These are phyloP conservation scores for Oncorhynchus clarkii DNA, from an alignment of 2,113 vertebrate genomes.

Conservation along the genomic window DNA sequence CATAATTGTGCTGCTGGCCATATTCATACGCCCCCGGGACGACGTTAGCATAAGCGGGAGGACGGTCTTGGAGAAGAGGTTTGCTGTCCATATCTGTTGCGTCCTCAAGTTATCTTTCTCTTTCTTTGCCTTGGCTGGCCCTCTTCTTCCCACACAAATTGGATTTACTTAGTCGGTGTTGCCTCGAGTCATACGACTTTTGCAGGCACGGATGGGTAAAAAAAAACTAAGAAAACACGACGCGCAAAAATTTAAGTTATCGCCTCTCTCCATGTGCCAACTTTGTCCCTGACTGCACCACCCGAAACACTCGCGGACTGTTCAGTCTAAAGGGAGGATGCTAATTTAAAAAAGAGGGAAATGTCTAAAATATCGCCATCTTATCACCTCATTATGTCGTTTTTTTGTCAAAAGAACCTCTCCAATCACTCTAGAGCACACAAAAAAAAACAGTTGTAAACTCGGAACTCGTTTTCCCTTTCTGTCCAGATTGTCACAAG, in stretches of 20 bases:
- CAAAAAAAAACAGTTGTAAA: conserved; percentile 51
- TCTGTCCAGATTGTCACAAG: conserved; percentile 78
- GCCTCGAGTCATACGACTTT: conserved; percentile 14
- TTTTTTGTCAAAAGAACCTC: conserved; percentile 11
- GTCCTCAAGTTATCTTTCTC: conserved; percentile 41
- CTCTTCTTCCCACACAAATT: background rate
- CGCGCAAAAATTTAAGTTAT: conserved; percentile 68
- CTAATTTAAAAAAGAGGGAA: background rate
- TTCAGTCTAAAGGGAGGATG: conserved; percentile 15
- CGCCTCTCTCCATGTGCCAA: conserved; percentile 74
- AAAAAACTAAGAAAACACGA: conserved; percentile 55
- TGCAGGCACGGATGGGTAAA: conserved; percentile 13
- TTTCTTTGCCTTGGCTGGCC: conserved; percentile 1
- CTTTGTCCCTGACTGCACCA: conserved; percentile 58
- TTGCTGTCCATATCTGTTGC: conserved; percentile 82
- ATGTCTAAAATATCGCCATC: conserved; percentile 57
- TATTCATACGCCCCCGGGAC: conserved; percentile 78
- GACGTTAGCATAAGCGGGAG: conserved; percentile 81
- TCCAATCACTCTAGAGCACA: conserved; percentile 32
- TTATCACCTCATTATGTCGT: conserved; percentile 26
- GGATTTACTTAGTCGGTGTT: background rate
- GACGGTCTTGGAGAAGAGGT: conserved; percentile 86
- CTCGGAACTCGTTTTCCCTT: conserved; percentile 52
- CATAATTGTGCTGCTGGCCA: conserved; percentile 80
- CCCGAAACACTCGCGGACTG: conserved; percentile 11